Evolutionary conservation across 2,797 vertebrate species (phyloP), one percentile per base, ranked within the genome.

Genomic region (Cygnus olor): DNA sequence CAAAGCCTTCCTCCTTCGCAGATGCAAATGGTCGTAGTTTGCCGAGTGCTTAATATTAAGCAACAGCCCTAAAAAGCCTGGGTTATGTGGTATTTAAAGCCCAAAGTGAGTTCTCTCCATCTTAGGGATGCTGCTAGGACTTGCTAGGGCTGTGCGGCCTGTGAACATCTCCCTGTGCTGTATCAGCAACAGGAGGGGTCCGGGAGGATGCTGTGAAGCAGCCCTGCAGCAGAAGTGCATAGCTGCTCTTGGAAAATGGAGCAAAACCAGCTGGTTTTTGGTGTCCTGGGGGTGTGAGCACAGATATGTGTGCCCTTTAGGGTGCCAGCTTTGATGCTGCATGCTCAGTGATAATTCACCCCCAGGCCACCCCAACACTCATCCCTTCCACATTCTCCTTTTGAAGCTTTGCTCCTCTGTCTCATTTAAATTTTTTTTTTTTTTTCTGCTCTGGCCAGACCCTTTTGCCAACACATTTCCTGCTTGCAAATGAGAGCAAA

Each of bases 401-500:
- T 71, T 27, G 72, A 85, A 94, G 27, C n/a, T 89, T 85, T 77
- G 12, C 63, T 86, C 63, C 68, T 91, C 58, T 40, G 17, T 70
- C 51, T 86, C 13, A 8, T 57, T 91, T 45, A 2, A 5, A 18
- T 11, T 24, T 13, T 9, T 57, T 32, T 22, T 22, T 30, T 32
- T 1, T 2, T 5, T 18, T 5, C 3, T 7, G 13, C 45, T 70
- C 10, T 2, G 45, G 51, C 77, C 72, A 85, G 66, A 66, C 34
- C 65, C 16, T 70, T 91, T 81, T 84, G 68, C 84, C 90, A 90
- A 69, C 71, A 78, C 14, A 44, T 91, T 91, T 96, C 76, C 72
- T 85, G 36, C 76, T 86, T 57, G 51, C 15, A 63, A 79, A 85
- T 36, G 79, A 95, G 84, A 93, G 76, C 22, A 77, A 85, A 73